Evolutionary conservation across 2,797 vertebrate genomes (phyloP).

Genomic region (Tadarida brasiliensis): DNA sequence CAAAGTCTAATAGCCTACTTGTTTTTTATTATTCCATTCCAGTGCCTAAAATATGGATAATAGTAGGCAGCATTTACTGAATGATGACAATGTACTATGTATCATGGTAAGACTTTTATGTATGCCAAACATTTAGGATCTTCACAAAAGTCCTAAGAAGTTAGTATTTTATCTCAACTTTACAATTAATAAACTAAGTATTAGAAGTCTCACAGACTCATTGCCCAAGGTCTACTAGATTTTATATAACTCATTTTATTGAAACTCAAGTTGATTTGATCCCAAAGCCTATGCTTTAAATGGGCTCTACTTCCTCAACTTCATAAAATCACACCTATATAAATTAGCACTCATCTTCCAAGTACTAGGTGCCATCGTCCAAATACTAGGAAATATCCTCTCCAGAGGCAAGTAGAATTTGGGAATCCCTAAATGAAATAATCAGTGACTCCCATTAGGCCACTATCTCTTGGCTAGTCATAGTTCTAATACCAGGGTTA

Average conservation of each 20-base stretch:
- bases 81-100: background rate
- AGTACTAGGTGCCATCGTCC: background rate
- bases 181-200: background rate
- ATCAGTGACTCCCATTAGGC: background rate
- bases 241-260: slow-evolving; percentile 1
- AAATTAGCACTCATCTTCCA: background rate
- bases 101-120: background rate
- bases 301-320: background rate
- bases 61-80: background rate
- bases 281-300: background rate
- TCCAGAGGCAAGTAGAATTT: background rate
- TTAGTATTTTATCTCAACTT: background rate
- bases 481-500: background rate
- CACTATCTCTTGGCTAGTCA: background rate
- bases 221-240: background rate
- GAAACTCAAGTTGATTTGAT: background rate
- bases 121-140: background rate
- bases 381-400: background rate
- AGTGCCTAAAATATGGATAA: background rate
- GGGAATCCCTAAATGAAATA: background rate
- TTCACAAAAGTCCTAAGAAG: background rate
- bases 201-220: background rate
- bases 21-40: background rate
- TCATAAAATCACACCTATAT: background rate
- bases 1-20: background rate